These are phyloP conservation scores for Clarias gariepinus DNA, from an alignment of 2,113 vertebrate species.

Conservation along the genomic window DNA sequence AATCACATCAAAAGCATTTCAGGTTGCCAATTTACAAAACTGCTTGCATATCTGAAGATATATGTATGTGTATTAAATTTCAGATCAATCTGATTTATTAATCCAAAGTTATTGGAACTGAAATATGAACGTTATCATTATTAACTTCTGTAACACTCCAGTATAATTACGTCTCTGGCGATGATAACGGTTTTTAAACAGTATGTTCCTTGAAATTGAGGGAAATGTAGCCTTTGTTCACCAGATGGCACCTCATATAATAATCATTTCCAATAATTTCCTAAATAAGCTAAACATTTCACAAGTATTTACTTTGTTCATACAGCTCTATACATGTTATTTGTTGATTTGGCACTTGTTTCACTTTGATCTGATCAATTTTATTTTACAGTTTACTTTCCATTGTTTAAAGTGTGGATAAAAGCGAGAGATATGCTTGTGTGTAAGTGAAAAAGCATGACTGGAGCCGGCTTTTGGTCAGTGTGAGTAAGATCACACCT, in stretches of 20 bases:
- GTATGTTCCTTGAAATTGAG: background rate
- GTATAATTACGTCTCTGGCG: no score
- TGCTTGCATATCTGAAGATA: background rate
- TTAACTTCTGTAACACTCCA: no score
- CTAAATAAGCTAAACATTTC: background rate
- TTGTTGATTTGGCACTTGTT: background rate
- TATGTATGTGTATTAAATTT: background rate
- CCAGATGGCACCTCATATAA: no score
- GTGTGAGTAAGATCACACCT: background rate
- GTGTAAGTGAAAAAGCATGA: slow-evolving; percentile 13
- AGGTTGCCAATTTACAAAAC: background rate
- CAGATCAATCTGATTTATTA: background rate
- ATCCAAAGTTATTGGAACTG: background rate
- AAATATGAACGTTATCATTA: no score
- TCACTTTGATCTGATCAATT: background rate
- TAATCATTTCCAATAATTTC: background rate
- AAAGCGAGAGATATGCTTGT: background rate
- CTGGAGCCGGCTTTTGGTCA: background rate
- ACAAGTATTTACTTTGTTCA: no score
- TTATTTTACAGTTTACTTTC: background rate
- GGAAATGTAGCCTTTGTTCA: background rate
- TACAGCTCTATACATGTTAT: no score
- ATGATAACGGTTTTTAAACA: no score
- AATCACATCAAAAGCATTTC: no score
- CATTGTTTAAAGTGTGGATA: background rate